Percentiles rank a stretch among this genome's conserved stretches.
Conservation (phyloP, 2,113 vertebrate species). For the Hyaena hyaena region DNA sequence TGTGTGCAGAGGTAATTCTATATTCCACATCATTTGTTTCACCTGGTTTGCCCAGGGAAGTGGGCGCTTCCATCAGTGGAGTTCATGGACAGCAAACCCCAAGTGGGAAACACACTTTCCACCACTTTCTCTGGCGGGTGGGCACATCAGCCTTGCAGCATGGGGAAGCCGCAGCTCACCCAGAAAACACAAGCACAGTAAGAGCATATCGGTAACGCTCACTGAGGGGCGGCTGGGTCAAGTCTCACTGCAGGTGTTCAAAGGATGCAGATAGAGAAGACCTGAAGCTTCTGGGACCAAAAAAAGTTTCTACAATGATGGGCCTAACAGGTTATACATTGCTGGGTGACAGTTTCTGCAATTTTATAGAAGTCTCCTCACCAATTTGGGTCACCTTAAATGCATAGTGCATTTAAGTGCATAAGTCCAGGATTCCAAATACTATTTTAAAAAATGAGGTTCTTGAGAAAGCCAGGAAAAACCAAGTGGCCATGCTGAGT, state of each 20-base stretch:
- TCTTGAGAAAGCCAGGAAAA: background rate
- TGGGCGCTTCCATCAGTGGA: background rate
- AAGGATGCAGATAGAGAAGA: background rate
- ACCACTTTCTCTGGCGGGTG: background rate
- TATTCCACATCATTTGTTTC: background rate
- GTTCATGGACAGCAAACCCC: background rate
- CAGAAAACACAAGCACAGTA: background rate
- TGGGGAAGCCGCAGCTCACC: background rate
- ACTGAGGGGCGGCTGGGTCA: background rate
- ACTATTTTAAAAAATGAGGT: background rate
- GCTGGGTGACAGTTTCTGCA: background rate
- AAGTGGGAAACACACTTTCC: background rate
- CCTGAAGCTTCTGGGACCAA: background rate
- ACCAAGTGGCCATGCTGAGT: too few species aligned
- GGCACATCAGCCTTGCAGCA: background rate
- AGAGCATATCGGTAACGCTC: too few species aligned
- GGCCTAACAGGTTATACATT: background rate
- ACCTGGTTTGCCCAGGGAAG: background rate
- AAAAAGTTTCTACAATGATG: background rate
- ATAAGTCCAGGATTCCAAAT: background rate
- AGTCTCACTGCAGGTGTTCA: background rate
- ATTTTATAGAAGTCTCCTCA: background rate
- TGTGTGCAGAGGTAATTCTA: background rate
- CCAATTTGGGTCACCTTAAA: background rate
- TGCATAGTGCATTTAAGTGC: background rate